Evolutionary conservation across 2,888 invertebrate species (phyloP).

Genomic region (Oasisia sp.): DNA sequence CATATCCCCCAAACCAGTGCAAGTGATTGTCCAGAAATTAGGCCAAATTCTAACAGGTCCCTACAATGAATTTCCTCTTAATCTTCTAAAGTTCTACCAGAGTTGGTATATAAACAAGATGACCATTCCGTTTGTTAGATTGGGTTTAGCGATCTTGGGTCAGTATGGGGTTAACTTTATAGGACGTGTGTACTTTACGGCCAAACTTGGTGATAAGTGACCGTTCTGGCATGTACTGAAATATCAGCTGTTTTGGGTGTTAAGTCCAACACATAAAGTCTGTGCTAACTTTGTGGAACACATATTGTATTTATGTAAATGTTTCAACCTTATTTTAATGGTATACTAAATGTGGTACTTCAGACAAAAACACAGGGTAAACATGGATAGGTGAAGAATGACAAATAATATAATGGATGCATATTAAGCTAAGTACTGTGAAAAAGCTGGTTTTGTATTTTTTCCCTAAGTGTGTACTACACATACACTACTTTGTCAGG

Average conservation of each 20-base stretch:
- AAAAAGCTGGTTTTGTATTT: no score
- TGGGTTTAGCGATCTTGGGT: background rate
- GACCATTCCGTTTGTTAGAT: background rate
- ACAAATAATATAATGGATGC: no score
- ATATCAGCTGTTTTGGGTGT: background rate
- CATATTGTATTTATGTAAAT: background rate
- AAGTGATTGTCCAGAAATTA: background rate
- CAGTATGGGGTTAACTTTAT: background rate
- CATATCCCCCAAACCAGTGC: background rate
- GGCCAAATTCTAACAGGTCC: background rate
- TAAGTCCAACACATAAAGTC: background rate
- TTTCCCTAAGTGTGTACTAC: no score
- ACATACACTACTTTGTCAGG: no score
- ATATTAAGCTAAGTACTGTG: no score
- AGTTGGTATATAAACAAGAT: background rate
- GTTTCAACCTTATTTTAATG: background rate
- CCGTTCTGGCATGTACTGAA: background rate
- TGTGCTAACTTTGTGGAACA: background rate
- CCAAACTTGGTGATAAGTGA: background rate
- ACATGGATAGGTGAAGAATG: background rate
- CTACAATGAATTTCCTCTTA: background rate
- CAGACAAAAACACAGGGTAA: background rate
- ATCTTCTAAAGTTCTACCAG: background rate
- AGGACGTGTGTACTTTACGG: background rate
- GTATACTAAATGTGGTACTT: background rate